These are phyloP conservation scores for Eulemur mongoz DNA, from an alignment of 2,797 vertebrate species.

Conservation along the genomic window DNA sequence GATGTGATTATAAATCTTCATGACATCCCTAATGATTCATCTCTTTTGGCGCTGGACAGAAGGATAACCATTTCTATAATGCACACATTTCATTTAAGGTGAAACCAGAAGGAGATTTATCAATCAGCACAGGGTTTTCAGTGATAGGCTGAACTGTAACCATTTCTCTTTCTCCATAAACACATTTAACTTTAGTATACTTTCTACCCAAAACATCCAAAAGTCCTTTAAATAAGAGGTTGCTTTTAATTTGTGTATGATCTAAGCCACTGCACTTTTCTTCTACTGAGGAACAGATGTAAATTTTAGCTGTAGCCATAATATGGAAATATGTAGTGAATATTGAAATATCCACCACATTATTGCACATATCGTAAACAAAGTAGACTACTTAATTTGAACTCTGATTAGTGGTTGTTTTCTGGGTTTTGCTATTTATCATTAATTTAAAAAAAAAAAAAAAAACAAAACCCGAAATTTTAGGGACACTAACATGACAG, in stretches of 20 bases:
- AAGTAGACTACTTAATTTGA: background rate
- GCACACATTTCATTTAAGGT: constrained; percentile 64
- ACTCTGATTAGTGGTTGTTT: constrained; percentile 39
- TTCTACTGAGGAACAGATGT: background rate
- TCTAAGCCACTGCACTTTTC: background rate
- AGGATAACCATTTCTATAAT: constrained; percentile 57
- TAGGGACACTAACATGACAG: background rate
- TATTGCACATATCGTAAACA: background rate
- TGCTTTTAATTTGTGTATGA: constrained; percentile 26
- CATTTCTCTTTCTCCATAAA: constrained; percentile 8
- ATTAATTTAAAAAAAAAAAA: background rate
- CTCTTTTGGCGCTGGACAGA: constrained; percentile 61
- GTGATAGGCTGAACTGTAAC: constrained; percentile 35
- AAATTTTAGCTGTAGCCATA: background rate
- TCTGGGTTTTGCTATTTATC: background rate
- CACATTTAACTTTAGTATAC: background rate
- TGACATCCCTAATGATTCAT: constrained; percentile 67
- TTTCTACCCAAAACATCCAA: background rate
- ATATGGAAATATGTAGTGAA: background rate
- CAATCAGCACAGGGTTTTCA: constrained; percentile 15
- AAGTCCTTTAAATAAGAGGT: background rate
- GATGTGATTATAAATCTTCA: constrained; percentile 70
- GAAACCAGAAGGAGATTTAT: constrained; percentile 68
- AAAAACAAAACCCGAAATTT: background rate
- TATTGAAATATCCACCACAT: background rate